Base-by-base conservation (phyloP, 2,113 vertebrate species). In the Chaetorhynchus papuensis region DNA sequence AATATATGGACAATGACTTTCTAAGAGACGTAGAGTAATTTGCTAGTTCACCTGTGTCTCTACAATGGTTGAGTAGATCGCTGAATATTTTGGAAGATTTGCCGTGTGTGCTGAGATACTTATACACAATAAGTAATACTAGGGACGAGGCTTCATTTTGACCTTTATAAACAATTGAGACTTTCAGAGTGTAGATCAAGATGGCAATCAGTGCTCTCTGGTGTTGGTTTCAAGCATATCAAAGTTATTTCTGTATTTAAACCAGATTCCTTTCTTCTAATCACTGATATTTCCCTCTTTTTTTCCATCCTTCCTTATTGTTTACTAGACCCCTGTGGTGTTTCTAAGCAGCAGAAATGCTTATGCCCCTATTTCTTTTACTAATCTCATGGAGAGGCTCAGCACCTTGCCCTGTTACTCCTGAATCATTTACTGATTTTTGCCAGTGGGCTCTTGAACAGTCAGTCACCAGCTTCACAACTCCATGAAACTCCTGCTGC, bases 171-270 rank as follows among this genome's bases (percentile, higher is more conserved):
- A 39, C 30, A 74, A 7, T 23, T 22, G 45, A 39, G 11, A 7
- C 49, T 60, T 59, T 90, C 41, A 60, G 59, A 72, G 17, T 74
- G 45, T 49, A 87, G 33, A 50, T 61, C 28, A 53, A 22, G 33
- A 66, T 18, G 27, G 23, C 15, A 49, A 5, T 89, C 42, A 78
- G 27, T 4, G 0, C 54, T 57, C 7, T 63, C 11, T 0, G 0
- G 8, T 31, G 23, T 41, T 57, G 10, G 14, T 30, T 79, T 17
- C 14, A 75, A 49, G 61, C 19, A 28, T 79, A 59, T 87, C 44
- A 57, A 23, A 60, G 27, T 54, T 59, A 1, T 2, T 45, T 77
- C 35, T 70, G 9, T 65, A 47, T 77, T 78, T 87, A 87, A 78
- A 75, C 4, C 6, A 60, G 27, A 61, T 72, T 63, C 3, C 6